Base-by-base conservation (phyloP, 2,888 invertebrate genomes). In the Parasteatoda lunata region DNA sequence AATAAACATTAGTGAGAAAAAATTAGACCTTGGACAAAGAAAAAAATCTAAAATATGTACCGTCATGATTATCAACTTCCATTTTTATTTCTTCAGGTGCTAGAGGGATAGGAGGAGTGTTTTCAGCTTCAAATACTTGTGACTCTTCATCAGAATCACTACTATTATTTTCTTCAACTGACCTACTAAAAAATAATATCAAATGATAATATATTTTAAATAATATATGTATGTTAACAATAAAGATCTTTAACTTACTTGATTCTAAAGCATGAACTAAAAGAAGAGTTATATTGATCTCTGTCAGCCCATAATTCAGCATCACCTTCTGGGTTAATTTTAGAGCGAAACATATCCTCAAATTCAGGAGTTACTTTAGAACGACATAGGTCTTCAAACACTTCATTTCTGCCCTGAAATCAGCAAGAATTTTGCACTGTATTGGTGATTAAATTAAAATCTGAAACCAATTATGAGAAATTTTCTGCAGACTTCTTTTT, bases 381-480 rank as follows among this genome's bases (percentile, higher is more conserved):
- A 84, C 92, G 91, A 91, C 93, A 93, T 77, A 94, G 93, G 91
- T 94, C 94, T 90, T 94, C 94, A 92, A 95, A 95, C 91, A 94
- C 91, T 87, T 94, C 94, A 78, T 93, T 90, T 90, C 90, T 91
- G 48, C 90, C 88, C 88, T 91, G 90, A 89, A 13, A 59, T 13
- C 13, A 59, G 11, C n/a, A 4, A 59, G 5, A 59, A 11, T 13
- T 59, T 11, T 4, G n/a, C n/a, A 13, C 4, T 30, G 9, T 9
- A 68, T 5, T 45, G 9, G 13, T 15, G 9, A 30, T 5, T 30
- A 30, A 30, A 30, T 30, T 30, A 30, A 30, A 30, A 30, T 30
- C 30, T 30, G 30, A 30, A 30, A 30, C 30, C 30, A 30, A 30
- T 30, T 30, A 30, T 30, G 30, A 30, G 30, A n/a, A n/a, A n/a